A percentile compares a stretch with the other conserved stretches of the same genome.
Evolutionary conservation across 2,888 invertebrate genomes (phyloP).

Genomic region (Taenaris catops): DNA sequence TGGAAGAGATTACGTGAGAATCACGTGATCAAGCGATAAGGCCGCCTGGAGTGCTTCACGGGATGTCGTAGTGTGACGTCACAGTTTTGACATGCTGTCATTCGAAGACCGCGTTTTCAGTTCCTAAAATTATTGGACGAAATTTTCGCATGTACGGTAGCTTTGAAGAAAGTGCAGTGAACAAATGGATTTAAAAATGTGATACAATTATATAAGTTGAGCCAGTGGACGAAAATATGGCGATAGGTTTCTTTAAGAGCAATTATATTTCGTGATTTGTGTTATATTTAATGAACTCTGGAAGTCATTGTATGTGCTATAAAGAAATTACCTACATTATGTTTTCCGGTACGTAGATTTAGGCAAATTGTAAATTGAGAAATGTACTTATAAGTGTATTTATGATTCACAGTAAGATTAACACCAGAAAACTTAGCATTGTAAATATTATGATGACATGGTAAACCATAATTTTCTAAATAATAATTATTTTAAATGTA

Average conservation of each 20-base stretch:
- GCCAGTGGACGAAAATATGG: constrained; percentile 36
- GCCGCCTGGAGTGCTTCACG: constrained; percentile 54
- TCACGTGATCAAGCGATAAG: too few relatives aligned
- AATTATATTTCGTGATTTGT: constrained; percentile 19
- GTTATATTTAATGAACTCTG: constrained; percentile 37
- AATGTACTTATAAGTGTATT: constrained; percentile 71
- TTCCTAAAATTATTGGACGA: constrained; percentile 69
- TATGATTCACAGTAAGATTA: constrained; percentile 77
- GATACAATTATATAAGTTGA: constrained; percentile 33
- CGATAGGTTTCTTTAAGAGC: constrained; percentile 21
- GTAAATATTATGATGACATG: constrained; percentile 70
- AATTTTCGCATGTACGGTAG: constrained; percentile 32
- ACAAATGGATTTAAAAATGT: constrained; percentile 36
- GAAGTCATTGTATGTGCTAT: constrained; percentile 56
- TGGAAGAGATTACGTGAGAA: too few relatives aligned
- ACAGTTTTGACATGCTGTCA: constrained; percentile 79
- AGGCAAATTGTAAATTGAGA: constrained; percentile 69
- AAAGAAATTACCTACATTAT: constrained; percentile 48
- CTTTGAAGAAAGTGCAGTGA: constrained; percentile 23
- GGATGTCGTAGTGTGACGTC: constrained; percentile 84
- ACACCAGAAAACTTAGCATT: constrained; percentile 74
- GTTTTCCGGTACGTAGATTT: constrained; percentile 60
- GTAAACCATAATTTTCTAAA: constrained; percentile 58
- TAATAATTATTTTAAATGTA: constrained; percentile 51
- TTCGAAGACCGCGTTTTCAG: constrained; percentile 76